Percentiles rank a stretch among this genome's conserved stretches.
Conservation (phyloP, 2,888 invertebrate genomes). For the Erynnis tages region DNA sequence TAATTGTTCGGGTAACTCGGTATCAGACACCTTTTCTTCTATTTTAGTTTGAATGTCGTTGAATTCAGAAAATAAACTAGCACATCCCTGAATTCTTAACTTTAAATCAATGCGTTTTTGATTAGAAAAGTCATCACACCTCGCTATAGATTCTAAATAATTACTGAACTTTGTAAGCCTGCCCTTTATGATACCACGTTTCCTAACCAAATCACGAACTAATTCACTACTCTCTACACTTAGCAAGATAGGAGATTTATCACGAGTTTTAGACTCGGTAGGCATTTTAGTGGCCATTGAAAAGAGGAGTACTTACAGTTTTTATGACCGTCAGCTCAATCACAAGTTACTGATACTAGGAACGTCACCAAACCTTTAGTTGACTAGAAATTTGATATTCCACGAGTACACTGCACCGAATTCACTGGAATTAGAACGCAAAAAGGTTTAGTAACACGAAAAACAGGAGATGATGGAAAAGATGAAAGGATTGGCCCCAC, state of each 20-base stretch:
- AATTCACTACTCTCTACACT: background rate
- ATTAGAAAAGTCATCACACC: background rate
- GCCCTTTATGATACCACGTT: conserved; percentile 11
- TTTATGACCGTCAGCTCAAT: background rate
- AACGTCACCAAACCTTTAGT: conserved; percentile 1
- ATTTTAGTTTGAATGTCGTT: conserved; percentile 4
- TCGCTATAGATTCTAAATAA: conserved; percentile 1
- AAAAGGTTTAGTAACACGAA: background rate
- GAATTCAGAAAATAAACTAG: conserved; percentile 9
- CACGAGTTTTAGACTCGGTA: conserved; percentile 1
- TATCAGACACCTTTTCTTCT: conserved; percentile 2
- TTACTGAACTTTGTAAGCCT: conserved; percentile 9
- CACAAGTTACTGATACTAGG: background rate
- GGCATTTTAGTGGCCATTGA: background rate
- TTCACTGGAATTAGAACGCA: background rate
- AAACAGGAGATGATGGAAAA: conserved; percentile 9
- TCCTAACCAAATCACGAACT: conserved; percentile 9
- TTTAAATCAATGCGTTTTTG: conserved; percentile 12
- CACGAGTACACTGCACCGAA: background rate
- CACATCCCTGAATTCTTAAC: conserved; percentile 5
- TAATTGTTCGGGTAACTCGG: conserved; percentile 6
- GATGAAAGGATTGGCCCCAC: conserved; percentile 9
- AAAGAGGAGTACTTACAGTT: conserved; percentile 10
- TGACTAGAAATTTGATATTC: background rate
- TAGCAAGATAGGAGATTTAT: conserved; percentile 4